Evolutionary conservation across 2,113 vertebrate genomes (phyloP).

Genomic region (Pandion haliaetus): DNA sequence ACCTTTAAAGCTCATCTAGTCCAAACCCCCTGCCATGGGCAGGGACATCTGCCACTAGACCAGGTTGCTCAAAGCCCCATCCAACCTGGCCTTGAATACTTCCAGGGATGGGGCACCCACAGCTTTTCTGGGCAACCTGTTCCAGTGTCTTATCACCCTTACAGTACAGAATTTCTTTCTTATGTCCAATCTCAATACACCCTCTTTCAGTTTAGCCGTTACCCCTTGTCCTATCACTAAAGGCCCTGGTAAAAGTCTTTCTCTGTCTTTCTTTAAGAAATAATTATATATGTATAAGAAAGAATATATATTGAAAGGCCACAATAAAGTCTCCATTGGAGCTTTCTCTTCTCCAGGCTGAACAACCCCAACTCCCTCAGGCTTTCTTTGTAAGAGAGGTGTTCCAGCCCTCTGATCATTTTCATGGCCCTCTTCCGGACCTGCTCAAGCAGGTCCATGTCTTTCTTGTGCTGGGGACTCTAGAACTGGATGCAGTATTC

Average conservation of each 20-base stretch:
- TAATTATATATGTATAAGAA: not conserved
- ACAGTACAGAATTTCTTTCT: not conserved
- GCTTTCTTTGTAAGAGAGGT: not conserved
- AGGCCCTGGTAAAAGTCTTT: not conserved
- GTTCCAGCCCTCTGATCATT: not conserved
- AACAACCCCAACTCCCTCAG: not conserved
- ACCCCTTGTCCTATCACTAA: not conserved
- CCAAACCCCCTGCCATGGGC: rapidly evolving
- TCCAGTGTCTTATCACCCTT: not conserved
- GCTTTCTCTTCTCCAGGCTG: not conserved
- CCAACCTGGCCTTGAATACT: not conserved
- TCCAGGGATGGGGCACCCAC: not conserved
- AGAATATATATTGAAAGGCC: not conserved
- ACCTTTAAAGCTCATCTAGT: not conserved
- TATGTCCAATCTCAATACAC: not conserved
- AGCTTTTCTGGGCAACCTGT: not conserved
- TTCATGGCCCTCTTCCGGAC: not conserved
- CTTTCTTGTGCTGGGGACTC: not conserved
- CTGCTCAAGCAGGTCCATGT: not conserved
- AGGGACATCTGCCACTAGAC: not conserved
- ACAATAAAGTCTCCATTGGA: not conserved
- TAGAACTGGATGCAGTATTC: not conserved
- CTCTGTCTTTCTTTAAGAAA: not conserved
- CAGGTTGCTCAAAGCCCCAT: not conserved
- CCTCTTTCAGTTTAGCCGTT: not conserved